Base-by-base conservation (phyloP, 1,140 invertebrate species). In the Drosophila athabasca region DNA sequence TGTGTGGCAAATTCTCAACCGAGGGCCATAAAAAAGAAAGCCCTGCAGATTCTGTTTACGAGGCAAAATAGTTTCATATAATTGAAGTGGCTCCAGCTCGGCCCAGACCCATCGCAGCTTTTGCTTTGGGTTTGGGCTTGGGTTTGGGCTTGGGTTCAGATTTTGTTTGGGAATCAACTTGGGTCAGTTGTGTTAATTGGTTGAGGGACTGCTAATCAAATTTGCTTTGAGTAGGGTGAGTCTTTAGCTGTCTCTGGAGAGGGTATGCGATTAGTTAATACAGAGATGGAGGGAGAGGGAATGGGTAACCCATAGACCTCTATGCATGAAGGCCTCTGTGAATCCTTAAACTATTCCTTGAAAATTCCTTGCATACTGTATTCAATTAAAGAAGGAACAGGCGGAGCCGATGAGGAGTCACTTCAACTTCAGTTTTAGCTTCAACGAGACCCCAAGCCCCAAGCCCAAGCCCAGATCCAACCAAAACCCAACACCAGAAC, bases 31-130 rank as follows among this genome's bases (percentile, higher is more conserved):
- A 54, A 61, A 70, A 77, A 50, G 50, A 55, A n/a, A 73, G 50
- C 24, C 39, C 44, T 26, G 7, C 60, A 45, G 51, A 45, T 54
- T 62, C 51, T 62, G 60, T 62, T 62, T 62, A 62, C 60, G 60
- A 66, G 49, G 62, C 67, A 79, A 80, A 85, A 73, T 73, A 69
- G 77, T 77, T 87, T 85, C 74, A 84, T 84, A 62, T 74, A 84
- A 87, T 84, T 84, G 77, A 87, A 87, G 82, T 67, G 77, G 64
- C 67, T 68, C 39, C 35, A 58, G 64, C 64, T 48, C 48, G 35
- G 11, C 35, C 35, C 35, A 39, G 35, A 11, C 35, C 35, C 35
- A 13, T 39, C 35, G 11, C 35, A 68, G 71, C 62, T 50, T 60
- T 50, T n/a, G 41, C 31, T 43, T 69, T 29, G 52, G 60, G 31